Conservation (phyloP, 2,797 vertebrate species). For the Melanotaenia trifasciata region DNA sequence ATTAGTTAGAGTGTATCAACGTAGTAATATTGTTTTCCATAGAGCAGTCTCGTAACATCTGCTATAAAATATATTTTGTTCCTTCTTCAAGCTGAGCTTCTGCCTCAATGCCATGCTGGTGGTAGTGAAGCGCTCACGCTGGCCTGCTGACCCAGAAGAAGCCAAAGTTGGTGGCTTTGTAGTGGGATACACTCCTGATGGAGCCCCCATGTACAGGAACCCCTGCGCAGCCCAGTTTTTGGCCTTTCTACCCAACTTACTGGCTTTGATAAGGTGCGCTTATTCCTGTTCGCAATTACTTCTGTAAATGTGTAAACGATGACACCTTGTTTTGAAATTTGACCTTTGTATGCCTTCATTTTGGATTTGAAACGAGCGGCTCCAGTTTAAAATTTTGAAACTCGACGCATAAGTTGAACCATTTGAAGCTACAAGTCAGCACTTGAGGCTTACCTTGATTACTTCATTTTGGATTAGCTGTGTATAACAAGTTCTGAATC, state of each 20-base stretch:
- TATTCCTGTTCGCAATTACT: background rate
- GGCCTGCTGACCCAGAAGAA: slow-evolving; percentile 90
- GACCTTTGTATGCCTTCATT: background rate
- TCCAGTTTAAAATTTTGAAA: background rate
- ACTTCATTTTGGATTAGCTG: too few relatives aligned
- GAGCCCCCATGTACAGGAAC: slow-evolving; percentile 91
- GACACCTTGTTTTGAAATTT: too few relatives aligned
- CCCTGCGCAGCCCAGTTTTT: slow-evolving; percentile 90
- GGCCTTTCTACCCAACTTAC: slow-evolving; percentile 91
- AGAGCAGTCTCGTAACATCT: too few relatives aligned
- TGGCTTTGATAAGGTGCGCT: slow-evolving; percentile 91
- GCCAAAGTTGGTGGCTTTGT: slow-evolving; percentile 94
- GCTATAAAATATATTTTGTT: background rate
- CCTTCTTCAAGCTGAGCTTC: slow-evolving; percentile 87
- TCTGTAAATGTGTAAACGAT: background rate
- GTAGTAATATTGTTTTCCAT: too few relatives aligned
- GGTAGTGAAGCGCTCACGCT: slow-evolving; percentile 91
- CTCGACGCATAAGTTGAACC: background rate
- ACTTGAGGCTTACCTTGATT: background rate
- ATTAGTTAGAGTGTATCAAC: too few relatives aligned
- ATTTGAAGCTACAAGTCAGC: background rate
- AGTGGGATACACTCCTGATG: slow-evolving; percentile 84
- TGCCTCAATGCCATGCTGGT: slow-evolving; percentile 90
- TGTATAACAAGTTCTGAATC: too few relatives aligned
- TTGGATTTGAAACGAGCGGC: background rate